Base-by-base conservation (phyloP, 2,888 invertebrate genomes). In the Hypolimnas misippus region DNA sequence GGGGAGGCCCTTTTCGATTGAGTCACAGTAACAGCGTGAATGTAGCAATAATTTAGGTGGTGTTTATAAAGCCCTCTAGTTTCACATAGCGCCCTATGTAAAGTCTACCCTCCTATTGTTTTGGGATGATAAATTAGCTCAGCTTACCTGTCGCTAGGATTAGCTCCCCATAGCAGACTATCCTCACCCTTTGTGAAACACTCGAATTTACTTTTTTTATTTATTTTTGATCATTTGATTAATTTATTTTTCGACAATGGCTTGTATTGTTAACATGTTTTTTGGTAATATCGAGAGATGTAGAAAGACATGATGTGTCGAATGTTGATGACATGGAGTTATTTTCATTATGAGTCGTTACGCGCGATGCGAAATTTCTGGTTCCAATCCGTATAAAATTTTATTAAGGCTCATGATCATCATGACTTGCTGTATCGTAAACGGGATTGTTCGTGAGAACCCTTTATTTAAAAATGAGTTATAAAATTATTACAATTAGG, bases 81-180 rank as follows among this genome's bases (percentile, higher is more conserved):
- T 78, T 71, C 77, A 78, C 70, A 72, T 71, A 70, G 68, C 60
- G 52, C 57, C 65, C 66, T 72, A 70, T 71, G 68, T 71, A 69
- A 65, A 70, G 63, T 68, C 68, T 57, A 63, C 69, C 78, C 83
- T 84, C 84, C 86, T 77, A 83, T 91, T 91, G 90, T 90, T 89
- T 83, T 76, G 83, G 80, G 82, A 91, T 91, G 91, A 91, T 90
- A 89, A 91, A 91, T 91, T 89, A 88, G 85, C 78, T 63, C 70
- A 83, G 89, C 89, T 89, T 90, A 91, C 91, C 91, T 91, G 91
- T 83, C 87, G 79, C 74, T 70, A 73, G 89, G 89, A 88, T 91
- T 90, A 89, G 82, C 72, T 73, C 81, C 84, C 86, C 76, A 73
- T 74, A 71, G 70, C 76, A 74, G 75, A 77, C 79, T 77, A 81